A percentile compares a stretch with the other conserved stretches of the same genome.
These are phyloP conservation scores for Beroe forskalii DNA, from an alignment of 37 sponge, comb jelly and placozoan genomes.

Conservation along the genomic window DNA sequence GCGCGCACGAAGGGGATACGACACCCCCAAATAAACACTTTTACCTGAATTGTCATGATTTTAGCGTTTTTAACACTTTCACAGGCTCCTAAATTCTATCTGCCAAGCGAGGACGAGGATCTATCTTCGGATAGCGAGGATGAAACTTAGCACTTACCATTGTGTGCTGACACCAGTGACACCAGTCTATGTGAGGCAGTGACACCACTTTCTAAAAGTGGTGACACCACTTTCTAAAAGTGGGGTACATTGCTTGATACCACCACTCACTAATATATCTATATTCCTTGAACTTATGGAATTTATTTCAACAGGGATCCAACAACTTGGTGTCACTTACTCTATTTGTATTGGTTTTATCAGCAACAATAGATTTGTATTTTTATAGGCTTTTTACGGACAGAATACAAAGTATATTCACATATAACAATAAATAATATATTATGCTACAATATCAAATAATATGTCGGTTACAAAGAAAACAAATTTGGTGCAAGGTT, in stretches of 20 bases:
- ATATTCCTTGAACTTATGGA: no score
- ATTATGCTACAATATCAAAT: background rate
- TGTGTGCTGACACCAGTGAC: background rate
- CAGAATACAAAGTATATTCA: conserved; percentile 55
- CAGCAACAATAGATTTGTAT: conserved; percentile 44
- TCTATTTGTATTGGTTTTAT: background rate
- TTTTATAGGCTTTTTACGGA: conserved; percentile 65
- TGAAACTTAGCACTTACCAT: conserved; percentile 63
- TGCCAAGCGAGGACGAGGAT: conserved; percentile 43
- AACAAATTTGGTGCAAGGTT: conserved; percentile 56
- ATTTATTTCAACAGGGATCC: no score
- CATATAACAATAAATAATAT: conserved; percentile 37
- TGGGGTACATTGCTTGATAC: background rate
- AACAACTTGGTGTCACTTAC: no score
- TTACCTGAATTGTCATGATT: no score
- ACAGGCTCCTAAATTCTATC: conserved; percentile 58
- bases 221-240: background rate
- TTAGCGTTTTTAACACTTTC: background rate
- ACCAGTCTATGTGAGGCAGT: background rate
- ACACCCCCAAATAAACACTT: no score
- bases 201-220: background rate
- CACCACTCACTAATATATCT: no score
- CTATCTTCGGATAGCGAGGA: conserved; percentile 12
- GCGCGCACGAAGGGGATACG: no score
- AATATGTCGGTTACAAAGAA: background rate